Percentiles rank a stretch among this genome's conserved stretches.
Evolutionary conservation across 2,113 vertebrate genomes (phyloP).

Genomic region (Apodemus sylvaticus): DNA sequence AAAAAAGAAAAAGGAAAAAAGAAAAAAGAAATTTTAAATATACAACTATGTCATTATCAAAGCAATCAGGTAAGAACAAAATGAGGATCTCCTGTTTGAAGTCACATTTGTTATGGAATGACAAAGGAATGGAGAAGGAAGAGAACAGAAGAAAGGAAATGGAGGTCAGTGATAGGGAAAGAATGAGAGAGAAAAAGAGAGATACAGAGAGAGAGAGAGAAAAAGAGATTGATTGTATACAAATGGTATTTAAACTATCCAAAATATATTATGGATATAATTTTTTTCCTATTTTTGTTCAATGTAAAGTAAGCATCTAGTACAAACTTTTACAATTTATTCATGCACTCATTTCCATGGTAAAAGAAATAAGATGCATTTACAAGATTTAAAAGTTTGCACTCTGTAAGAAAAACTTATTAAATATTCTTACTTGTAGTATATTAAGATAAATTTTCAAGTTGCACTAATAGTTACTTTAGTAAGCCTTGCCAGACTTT

Average conservation of each 20-base stretch:
- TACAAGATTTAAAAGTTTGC: background rate
- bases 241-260: background rate
- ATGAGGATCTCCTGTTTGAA: background rate
- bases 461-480: background rate
- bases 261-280: background rate
- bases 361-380: background rate
- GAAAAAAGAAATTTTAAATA: background rate
- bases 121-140: background rate
- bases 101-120: no score
- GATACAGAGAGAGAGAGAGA: background rate
- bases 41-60: background rate
- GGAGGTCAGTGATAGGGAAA: background rate
- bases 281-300: no score
- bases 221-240: background rate
- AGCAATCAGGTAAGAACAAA: background rate
- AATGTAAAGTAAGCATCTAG: background rate
- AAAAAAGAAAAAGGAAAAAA: background rate
- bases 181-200: background rate
- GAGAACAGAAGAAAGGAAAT: background rate
- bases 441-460: slow-evolving; percentile 29
- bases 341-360: background rate
- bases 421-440: background rate
- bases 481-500: background rate
- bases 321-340: background rate
- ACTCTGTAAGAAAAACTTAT: background rate